Conservation (phyloP, 2,888 invertebrate genomes). For the Sinopyrophorus schimmeli region DNA sequence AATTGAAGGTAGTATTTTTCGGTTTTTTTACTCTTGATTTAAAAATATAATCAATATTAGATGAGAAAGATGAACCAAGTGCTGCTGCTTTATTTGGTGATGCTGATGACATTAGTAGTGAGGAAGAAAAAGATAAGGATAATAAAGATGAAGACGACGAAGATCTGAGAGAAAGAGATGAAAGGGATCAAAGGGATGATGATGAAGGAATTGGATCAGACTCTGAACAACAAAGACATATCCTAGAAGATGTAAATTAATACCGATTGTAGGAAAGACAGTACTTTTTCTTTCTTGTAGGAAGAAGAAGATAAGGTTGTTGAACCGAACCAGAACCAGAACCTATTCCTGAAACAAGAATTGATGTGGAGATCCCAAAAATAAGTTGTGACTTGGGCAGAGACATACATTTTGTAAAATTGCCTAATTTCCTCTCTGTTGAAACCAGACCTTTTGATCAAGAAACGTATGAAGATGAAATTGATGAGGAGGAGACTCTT, state of each 20-base stretch:
- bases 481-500: constrained; percentile 96
- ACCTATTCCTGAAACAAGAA: constrained; percentile 87
- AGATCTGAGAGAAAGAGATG: constrained; percentile 43
- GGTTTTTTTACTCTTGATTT: not conserved
- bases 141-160: constrained; percentile 46
- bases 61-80: constrained; percentile 57
- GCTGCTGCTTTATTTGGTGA: constrained; percentile 91
- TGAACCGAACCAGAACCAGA: constrained; percentile 71
- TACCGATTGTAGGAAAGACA: constrained; percentile 3
- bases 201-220: constrained; percentile 46
- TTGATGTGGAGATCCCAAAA: constrained; percentile 96
- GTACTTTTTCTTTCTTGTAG: constrained; percentile 34
- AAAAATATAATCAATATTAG: constrained; percentile 5
- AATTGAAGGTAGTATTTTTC: constrained; percentile 44
- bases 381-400: constrained; percentile 90
- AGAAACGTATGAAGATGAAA: constrained; percentile 95
- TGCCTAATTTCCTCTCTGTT: constrained; percentile 97
- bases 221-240: constrained; percentile 28
- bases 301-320: constrained; percentile 71
- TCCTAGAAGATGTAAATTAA: constrained; percentile 28
- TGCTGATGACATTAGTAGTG: constrained; percentile 90
- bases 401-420: constrained; percentile 92
- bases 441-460: constrained; percentile 96
- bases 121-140: constrained; percentile 70
- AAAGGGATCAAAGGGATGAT: constrained; percentile 45